Conservation (phyloP, 2,113 vertebrate genomes). For the Gnathonemus longibarbis region DNA sequence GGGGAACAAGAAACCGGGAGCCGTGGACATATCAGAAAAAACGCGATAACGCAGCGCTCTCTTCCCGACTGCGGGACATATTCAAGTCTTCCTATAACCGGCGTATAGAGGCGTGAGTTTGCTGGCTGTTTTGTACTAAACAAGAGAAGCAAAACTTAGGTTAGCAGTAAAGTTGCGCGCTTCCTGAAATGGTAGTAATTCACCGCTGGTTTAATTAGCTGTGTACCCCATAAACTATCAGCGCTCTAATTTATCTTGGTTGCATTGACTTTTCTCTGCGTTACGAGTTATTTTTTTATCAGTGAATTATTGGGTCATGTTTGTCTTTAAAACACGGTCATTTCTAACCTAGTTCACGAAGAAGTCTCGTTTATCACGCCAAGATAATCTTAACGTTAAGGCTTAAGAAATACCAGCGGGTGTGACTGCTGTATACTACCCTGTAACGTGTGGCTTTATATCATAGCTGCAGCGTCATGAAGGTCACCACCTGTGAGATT, state of each 20-base stretch:
- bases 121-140: neutral
- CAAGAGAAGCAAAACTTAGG: neutral
- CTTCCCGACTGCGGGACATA: neutral
- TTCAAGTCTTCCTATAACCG: neutral
- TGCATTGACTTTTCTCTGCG: neutral
- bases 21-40: neutral
- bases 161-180: neutral
- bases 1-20: neutral
- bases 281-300: neutral
- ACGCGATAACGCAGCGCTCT: neutral
- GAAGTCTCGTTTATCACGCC: neutral
- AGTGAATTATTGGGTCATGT: neutral
- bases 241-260: neutral
- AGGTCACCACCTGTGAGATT: conserved; percentile 93
- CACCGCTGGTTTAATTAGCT: neutral
- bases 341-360: neutral
- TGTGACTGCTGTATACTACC: neutral
- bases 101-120: neutral
- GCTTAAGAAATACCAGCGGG: neutral
- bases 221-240: neutral
- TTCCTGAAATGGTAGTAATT: neutral
- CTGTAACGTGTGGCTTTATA: neutral
- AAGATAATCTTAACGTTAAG: neutral
- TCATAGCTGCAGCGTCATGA: conserved; percentile 62
- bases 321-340: neutral